These are phyloP conservation scores for Macroglossus sobrinus DNA, from an alignment of 2,113 vertebrate species.

Conservation along the genomic window DNA sequence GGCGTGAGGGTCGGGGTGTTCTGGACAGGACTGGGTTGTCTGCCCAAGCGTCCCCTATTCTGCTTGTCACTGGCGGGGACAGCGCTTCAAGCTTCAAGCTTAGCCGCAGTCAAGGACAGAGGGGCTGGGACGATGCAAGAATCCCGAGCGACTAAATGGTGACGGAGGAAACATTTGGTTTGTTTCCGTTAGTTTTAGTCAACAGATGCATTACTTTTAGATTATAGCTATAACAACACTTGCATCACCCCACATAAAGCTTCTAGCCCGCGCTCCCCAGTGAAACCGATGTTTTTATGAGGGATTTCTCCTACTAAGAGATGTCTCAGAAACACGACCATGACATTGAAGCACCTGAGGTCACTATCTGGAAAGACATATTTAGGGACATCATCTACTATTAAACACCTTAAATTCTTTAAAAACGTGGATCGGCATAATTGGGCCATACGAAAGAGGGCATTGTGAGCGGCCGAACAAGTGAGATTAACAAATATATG, in stretches of 20 bases:
- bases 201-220: background rate
- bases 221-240: background rate
- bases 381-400: background rate
- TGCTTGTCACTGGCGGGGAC: background rate
- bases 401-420: constrained; percentile 3
- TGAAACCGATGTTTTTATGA: background rate
- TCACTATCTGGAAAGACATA: background rate
- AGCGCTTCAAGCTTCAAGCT: background rate
- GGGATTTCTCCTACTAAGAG: background rate
- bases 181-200: background rate
- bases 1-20: background rate
- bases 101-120: constrained; percentile 1
- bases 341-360: background rate
- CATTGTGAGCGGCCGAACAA: background rate
- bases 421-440: background rate
- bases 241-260: background rate
- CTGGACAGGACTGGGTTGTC: background rate
- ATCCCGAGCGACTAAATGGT: background rate
- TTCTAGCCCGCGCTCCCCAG: background rate
- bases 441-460: background rate
- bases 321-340: constrained; percentile 11
- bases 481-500: background rate
- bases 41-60: constrained; percentile 15
- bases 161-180: background rate
- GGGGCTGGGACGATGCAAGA: background rate